Evolutionary conservation across 2,797 vertebrate genomes (phyloP).

Genomic region (Melanotaenia pygmaea): DNA sequence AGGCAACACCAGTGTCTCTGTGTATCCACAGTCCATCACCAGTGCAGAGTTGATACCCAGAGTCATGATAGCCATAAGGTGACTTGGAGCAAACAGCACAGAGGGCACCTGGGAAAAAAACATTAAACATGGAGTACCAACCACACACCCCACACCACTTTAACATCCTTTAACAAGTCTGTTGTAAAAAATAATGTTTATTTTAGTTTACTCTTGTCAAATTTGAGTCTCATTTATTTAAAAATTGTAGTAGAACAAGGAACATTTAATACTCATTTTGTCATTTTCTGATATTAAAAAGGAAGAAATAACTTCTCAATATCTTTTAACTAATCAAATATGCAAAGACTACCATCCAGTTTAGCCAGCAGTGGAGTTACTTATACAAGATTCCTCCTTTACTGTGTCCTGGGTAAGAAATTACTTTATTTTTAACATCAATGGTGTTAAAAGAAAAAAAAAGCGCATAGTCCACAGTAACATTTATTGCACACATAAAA

Average conservation of each 20-base stretch:
- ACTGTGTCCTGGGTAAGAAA: not conserved
- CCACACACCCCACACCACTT: not conserved
- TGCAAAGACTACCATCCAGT: not conserved
- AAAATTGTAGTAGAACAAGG: too few species aligned
- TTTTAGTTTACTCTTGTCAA: too few species aligned
- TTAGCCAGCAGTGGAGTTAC: not conserved
- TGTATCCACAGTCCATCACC: constrained; percentile 96
- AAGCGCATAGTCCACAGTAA: not conserved
- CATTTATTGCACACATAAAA: not conserved
- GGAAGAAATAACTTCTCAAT: too few species aligned
- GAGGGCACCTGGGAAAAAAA: constrained; percentile 89
- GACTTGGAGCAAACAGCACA: constrained; percentile 93
- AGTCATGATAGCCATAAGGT: constrained; percentile 96
- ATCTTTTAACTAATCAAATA: too few species aligned
- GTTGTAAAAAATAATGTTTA: not conserved
- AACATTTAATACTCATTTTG: too few species aligned
- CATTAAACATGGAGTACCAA: not conserved
- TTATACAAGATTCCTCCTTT: not conserved
- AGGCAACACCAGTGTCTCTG: constrained; percentile 94
- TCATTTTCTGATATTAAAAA: too few species aligned
- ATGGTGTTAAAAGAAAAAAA: not conserved
- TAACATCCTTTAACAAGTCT: not conserved
- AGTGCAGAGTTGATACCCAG: constrained; percentile 97
- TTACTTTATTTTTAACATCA: not conserved
- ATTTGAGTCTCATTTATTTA: too few species aligned